These are phyloP conservation scores for Panthera tigris DNA, from an alignment of 2,113 vertebrate genomes.

Conservation along the genomic window DNA sequence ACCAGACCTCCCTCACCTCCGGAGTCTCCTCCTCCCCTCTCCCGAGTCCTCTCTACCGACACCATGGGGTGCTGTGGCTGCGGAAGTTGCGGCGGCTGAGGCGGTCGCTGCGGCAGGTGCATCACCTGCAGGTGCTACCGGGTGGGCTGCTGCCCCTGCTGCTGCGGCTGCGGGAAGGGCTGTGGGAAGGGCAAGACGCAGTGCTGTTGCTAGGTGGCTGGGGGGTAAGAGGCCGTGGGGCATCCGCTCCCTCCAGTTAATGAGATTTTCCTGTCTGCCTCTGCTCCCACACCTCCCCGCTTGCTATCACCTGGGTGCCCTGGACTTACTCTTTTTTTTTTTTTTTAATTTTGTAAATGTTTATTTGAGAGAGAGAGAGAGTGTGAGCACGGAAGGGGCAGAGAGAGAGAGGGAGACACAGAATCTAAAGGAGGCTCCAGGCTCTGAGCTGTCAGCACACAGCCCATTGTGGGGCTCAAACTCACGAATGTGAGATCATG, in stretches of 20 bases:
- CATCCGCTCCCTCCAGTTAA: neutral
- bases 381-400: no score
- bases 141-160: neutral
- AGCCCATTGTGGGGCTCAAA: no score
- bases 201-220: neutral
- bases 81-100: neutral
- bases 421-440: no score
- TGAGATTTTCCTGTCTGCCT: neutral
- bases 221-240: neutral
- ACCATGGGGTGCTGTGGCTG: slow-evolving; percentile 1
- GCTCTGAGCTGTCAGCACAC: no score
- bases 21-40: neutral
- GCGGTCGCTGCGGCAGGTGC: neutral
- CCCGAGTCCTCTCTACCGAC: neutral
- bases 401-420: no score
- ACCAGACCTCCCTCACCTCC: neutral
- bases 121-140: neutral
- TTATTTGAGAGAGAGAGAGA: no score
- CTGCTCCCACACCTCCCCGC: neutral
- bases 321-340: neutral
- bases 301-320: neutral
- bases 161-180: neutral
- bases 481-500: no score
- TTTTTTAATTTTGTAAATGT: no score
- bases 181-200: neutral